Evolutionary conservation across 2,113 vertebrate genomes (phyloP).

Genomic region (Penelope pileata): DNA sequence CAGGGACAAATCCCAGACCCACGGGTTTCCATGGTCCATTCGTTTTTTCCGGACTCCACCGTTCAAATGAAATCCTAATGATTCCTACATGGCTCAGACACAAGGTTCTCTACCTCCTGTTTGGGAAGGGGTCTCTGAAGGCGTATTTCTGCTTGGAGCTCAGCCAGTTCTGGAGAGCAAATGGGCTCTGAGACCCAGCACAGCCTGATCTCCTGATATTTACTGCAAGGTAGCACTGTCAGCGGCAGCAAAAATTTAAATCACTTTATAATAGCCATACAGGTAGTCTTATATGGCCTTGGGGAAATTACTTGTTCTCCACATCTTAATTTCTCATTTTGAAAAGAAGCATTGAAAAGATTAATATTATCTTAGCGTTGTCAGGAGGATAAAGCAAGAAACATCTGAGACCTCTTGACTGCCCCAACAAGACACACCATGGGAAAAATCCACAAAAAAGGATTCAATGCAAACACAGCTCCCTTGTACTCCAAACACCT

Average conservation of each 20-base stretch:
- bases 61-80: neutral
- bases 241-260: neutral
- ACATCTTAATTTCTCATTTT: neutral
- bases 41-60: neutral
- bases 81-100: neutral
- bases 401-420: neutral
- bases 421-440: neutral
- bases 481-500: neutral
- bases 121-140: neutral
- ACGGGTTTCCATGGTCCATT: neutral
- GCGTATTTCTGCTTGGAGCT: constrained; percentile 15
- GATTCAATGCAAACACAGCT: neutral
- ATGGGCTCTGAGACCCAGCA: neutral
- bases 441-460: neutral
- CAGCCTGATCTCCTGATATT: neutral
- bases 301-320: neutral
- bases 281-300: neutral
- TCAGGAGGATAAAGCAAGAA: constrained; percentile 21
- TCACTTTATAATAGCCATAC: neutral
- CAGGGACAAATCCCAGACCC: neutral
- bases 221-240: neutral
- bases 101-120: neutral
- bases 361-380: constrained; percentile 6
- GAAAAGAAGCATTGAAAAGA: constrained; percentile 10
- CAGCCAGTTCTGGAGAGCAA: constrained; percentile 29